phyloP scores from a whole-genome alignment of 2,888 invertebrate species.

The Caradrina clavipalpis region DNA sequence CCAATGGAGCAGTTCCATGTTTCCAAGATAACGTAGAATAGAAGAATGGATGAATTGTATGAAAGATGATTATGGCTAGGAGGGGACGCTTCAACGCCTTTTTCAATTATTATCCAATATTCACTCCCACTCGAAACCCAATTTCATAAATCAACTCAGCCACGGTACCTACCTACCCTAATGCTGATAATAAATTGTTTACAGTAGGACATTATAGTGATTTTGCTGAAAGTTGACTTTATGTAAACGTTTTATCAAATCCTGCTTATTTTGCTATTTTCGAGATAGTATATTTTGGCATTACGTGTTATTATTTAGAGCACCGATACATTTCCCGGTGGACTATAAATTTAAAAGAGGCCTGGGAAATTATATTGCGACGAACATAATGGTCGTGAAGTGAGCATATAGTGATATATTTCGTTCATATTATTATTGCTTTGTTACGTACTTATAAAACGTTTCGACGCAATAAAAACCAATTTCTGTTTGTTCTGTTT shows the following conservation, averaged over 20 bases:
- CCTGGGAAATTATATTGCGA: not conserved
- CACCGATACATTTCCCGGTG: not conserved
- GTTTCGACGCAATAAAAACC: no score
- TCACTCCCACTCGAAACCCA: not conserved
- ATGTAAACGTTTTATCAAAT: constrained; percentile 16
- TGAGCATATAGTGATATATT: not conserved
- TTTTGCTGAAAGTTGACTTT: not conserved
- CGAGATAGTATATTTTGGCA: constrained; percentile 1
- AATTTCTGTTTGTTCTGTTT: no score
- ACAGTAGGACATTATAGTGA: not conserved
- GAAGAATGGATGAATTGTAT: not conserved
- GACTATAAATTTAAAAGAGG: constrained; percentile 14
- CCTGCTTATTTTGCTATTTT: not conserved
- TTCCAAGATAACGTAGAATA: not conserved
- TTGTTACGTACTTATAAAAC: no score
- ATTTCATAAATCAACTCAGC: constrained; percentile 5
- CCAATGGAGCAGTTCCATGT: no score
- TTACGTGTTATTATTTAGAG: constrained; percentile 8
- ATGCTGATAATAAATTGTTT: constrained; percentile 9
- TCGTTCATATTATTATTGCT: not conserved
- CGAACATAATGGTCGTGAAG: not conserved
- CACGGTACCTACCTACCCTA: not conserved
- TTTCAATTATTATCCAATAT: not conserved
- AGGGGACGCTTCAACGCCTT: not conserved
- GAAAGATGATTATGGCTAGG: not conserved